Conservation (phyloP, 2,113 vertebrate genomes). For the Microcebus lehilahytsara region DNA sequence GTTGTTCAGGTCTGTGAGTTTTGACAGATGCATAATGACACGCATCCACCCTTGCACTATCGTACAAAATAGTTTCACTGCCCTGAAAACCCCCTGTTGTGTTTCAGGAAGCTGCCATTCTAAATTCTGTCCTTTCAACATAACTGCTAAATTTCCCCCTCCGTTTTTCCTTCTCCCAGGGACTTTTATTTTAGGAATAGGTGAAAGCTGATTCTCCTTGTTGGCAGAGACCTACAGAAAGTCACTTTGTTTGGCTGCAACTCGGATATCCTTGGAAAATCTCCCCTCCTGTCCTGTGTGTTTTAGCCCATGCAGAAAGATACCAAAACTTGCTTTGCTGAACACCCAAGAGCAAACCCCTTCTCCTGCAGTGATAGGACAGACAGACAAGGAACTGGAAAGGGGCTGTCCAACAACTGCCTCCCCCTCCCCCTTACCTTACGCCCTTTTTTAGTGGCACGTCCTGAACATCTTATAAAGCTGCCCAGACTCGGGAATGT, state of each 20-base stretch:
- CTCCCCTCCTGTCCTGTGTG: background rate
- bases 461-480: background rate
- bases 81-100: background rate
- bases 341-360: background rate
- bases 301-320: background rate
- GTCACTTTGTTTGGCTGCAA: background rate
- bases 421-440: background rate
- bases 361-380: background rate
- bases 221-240: slow-evolving; percentile 31
- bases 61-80: background rate
- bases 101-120: background rate
- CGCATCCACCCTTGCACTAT: rapidly evolving
- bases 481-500: background rate
- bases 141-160: background rate
- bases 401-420: rapidly evolving
- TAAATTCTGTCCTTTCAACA: background rate
- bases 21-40: background rate
- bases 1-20: background rate
- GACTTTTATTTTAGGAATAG: background rate
- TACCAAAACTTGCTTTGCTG: background rate
- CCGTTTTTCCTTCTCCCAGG: background rate
- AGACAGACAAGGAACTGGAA: background rate
- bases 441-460: background rate
- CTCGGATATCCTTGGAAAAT: background rate
- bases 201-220: slow-evolving; percentile 24